phyloP scores from a whole-genome alignment of 2,888 invertebrate genomes.

The Herminia tarsipennalis region DNA sequence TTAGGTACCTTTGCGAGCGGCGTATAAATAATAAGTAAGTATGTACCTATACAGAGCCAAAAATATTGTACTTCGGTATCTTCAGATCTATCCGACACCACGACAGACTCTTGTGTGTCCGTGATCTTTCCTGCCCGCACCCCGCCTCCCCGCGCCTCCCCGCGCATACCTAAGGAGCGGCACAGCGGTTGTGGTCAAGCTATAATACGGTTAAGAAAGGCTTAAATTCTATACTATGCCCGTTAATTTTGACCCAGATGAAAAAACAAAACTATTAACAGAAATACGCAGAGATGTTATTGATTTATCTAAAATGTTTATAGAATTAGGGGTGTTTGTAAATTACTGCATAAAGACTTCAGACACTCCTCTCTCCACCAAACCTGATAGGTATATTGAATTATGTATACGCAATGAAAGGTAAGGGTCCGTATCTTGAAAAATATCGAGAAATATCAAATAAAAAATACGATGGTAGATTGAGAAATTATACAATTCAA shows the following conservation, averaged over 20 bases:
- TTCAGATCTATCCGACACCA: too few relatives aligned
- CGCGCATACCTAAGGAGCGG: too few relatives aligned
- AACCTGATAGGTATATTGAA: neutral
- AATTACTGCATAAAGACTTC: neutral
- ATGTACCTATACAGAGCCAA: too few relatives aligned
- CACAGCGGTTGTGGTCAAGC: too few relatives aligned
- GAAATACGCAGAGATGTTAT: neutral
- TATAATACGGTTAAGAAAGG: neutral
- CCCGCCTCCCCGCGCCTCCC: too few relatives aligned
- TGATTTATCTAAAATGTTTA: neutral
- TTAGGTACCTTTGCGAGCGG: too few relatives aligned
- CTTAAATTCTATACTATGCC: neutral
- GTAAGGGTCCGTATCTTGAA: neutral
- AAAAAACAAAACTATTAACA: neutral
- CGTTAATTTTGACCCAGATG: neutral
- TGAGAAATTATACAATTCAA: neutral
- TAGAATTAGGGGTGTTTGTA: neutral
- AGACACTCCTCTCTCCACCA: neutral
- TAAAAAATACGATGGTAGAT: neutral
- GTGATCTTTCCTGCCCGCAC: too few relatives aligned
- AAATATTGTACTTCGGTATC: too few relatives aligned
- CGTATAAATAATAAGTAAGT: too few relatives aligned
- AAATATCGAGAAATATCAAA: neutral
- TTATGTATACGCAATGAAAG: neutral
- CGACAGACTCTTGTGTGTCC: too few relatives aligned